These are phyloP conservation scores for Drosophila kokeensis DNA, from an alignment of 2,888 invertebrate species.

Conservation along the genomic window DNA sequence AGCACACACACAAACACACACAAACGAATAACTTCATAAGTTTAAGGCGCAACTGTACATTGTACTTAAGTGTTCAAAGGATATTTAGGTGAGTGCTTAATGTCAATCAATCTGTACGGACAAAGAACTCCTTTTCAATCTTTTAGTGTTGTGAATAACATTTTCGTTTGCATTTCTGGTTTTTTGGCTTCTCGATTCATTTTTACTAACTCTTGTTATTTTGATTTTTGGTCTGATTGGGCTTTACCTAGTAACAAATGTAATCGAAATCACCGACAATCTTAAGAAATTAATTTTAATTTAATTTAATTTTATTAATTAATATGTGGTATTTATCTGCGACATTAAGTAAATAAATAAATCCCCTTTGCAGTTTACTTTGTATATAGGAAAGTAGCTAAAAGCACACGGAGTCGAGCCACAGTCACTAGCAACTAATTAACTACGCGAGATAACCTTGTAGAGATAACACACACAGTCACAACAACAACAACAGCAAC, in stretches of 20 bases:
- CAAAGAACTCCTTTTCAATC: neutral
- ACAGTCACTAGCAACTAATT: conserved; percentile 79
- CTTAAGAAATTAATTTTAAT: neutral
- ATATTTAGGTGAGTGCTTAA: conserved; percentile 73
- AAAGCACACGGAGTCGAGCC: conserved; percentile 75
- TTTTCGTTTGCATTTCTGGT: neutral
- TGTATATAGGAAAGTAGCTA: conserved; percentile 82
- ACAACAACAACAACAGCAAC: conserved; percentile 9
- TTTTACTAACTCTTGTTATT: neutral
- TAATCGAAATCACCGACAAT: neutral
- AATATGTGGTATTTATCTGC: neutral
- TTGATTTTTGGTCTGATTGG: neutral
- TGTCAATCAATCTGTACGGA: neutral
- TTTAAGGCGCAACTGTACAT: conserved; percentile 83
- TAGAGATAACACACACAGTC: conserved; percentile 27
- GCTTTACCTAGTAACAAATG: neutral
- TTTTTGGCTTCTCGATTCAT: neutral
- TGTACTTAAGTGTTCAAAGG: conserved; percentile 85
- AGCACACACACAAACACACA: conserved; percentile 31
- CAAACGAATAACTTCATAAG: conserved; percentile 56
- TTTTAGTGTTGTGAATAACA: neutral
- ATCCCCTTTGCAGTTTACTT: conserved; percentile 64
- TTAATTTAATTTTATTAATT: neutral
- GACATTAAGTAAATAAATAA: neutral
- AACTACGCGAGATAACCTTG: conserved; percentile 24